Evolutionary conservation across 2,888 invertebrate genomes (phyloP).

Genomic region (Andrena chrysosceles): DNA sequence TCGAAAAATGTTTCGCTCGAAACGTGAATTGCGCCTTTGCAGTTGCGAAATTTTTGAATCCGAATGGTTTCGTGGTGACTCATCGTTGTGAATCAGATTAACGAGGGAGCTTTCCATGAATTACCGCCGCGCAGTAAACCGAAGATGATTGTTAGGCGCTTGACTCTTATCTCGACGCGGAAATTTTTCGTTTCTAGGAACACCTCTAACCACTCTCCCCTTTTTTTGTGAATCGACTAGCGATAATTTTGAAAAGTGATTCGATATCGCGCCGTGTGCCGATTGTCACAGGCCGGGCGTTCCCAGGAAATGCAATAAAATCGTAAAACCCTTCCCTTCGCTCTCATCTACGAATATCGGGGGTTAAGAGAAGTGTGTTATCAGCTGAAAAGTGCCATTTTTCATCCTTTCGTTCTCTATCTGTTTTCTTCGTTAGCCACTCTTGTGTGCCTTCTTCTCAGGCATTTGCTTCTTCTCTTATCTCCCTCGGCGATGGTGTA

Average conservation of each 20-base stretch:
- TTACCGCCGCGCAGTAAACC: constrained; percentile 59
- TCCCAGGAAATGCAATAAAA: constrained; percentile 36
- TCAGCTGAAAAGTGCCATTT: constrained; percentile 26
- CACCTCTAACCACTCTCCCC: constrained; percentile 39
- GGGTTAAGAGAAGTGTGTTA: constrained; percentile 13
- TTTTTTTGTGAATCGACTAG: constrained; percentile 38
- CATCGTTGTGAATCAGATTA: constrained; percentile 68
- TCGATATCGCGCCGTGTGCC: constrained; percentile 9
- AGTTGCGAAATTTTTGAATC: constrained; percentile 52
- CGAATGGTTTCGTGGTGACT: constrained; percentile 58
- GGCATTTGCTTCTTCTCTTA: constrained; percentile 17
- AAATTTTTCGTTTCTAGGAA: constrained; percentile 68
- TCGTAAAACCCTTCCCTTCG: constrained; percentile 20
- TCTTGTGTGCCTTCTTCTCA: background rate
- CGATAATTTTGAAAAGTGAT: constrained; percentile 30
- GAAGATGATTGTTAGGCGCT: constrained; percentile 52
- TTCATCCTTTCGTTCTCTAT: background rate
- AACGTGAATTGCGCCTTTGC: constrained; percentile 25
- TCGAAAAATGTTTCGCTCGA: constrained; percentile 4
- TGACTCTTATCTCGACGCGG: constrained; percentile 61
- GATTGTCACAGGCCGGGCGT: constrained; percentile 17
- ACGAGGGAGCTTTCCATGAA: constrained; percentile 67
- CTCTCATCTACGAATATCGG: constrained; percentile 35
- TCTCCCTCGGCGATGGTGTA: constrained; percentile 23
- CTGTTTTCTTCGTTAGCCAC: background rate